Evolutionary conservation across 2,113 vertebrate genomes (phyloP), one percentile per base, ranked within the genome.

Genomic region (Colius striatus): DNA sequence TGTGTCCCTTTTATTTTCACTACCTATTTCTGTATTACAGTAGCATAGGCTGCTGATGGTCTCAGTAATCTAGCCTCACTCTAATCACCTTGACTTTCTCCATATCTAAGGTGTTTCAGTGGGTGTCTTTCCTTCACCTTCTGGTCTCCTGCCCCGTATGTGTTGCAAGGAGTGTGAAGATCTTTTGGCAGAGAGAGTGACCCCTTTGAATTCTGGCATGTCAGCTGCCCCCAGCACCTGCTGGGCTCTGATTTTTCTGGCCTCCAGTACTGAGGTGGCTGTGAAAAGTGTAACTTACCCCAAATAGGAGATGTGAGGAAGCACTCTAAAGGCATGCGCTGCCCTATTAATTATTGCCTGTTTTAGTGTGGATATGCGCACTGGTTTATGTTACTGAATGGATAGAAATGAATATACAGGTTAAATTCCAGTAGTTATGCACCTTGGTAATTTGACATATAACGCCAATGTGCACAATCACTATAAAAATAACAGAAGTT

Each of bases 231-330:
- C 14, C 9, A 11, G 38, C 4, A 2, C 7, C 10, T 29, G 23
- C 51, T 51, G 38, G 23, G 18, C 48, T 71, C n/a, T 67, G 43
- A 41, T 82, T 86, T 65, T 75, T 71, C 80, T 2, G 4, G 38
- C 60, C n/a, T 66, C 36, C 8, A 3, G 30, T 60, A 45, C 38
- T 68, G 14, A 82, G 21, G 43, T 8, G 7, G 20, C 67, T 85
- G 30, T 72, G 61, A 48, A 91, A 80, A 76, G 48, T 15, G 5
- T 67, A 38, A 78, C 43, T 47, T 63, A 74, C 25, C 43, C 22
- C 32, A 51, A 19, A 34, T 0, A 51, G 77, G n/a, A 76, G n/a
- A 45, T 50, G 20, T 0, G 0, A 70, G 26, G 22, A 66, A 27
- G 47, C 60, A 25, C 15, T 13, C 20, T 60, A 2, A 2, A 30